Conservation (phyloP, 2,113 vertebrate species). For the Halcyon senegalensis region DNA sequence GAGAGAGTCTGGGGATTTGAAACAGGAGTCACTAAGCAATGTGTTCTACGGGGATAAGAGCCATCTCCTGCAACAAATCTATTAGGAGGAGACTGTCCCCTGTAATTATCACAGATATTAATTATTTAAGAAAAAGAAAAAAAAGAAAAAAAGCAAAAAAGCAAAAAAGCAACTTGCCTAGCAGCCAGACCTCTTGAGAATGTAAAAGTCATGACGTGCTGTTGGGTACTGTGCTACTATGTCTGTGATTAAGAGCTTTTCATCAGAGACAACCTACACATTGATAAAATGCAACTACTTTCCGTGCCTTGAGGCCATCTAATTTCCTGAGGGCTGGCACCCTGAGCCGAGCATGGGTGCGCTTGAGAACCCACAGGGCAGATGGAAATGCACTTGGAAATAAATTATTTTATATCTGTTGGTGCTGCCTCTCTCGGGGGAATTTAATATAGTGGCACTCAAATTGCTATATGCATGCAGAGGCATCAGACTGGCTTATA, state of each 20-base stretch:
- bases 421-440: slow-evolving; percentile 70
- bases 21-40: slow-evolving; percentile 46
- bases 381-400: slow-evolving; percentile 42
- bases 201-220: slow-evolving; percentile 54
- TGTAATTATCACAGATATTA: slow-evolving; percentile 52
- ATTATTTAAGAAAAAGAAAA: slow-evolving; percentile 46
- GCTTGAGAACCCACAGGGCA: slow-evolving; percentile 37
- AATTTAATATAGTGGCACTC: slow-evolving; percentile 68
- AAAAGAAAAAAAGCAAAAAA: neutral
- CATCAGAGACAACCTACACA: slow-evolving; percentile 36
- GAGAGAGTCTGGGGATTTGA: slow-evolving; percentile 64
- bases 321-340: slow-evolving; percentile 66
- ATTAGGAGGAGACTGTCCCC: slow-evolving; percentile 56
- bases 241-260: slow-evolving; percentile 63
- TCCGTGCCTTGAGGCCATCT: slow-evolving; percentile 62
- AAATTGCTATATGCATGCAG: slow-evolving; percentile 65
- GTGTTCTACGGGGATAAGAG: slow-evolving; percentile 41
- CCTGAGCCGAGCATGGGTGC: slow-evolving; percentile 23
- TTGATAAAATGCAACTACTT: slow-evolving; percentile 31
- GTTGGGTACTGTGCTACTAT: slow-evolving; percentile 59
- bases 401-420: slow-evolving; percentile 52
- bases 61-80: slow-evolving; percentile 60
- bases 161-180: slow-evolving; percentile 11
- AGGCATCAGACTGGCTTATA: slow-evolving; percentile 67
- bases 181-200: slow-evolving; percentile 65